Percentiles rank a stretch among this genome's conserved stretches.
phyloP scores from a whole-genome alignment of 2,797 vertebrate genomes.

The Meriones psammophilus region DNA sequence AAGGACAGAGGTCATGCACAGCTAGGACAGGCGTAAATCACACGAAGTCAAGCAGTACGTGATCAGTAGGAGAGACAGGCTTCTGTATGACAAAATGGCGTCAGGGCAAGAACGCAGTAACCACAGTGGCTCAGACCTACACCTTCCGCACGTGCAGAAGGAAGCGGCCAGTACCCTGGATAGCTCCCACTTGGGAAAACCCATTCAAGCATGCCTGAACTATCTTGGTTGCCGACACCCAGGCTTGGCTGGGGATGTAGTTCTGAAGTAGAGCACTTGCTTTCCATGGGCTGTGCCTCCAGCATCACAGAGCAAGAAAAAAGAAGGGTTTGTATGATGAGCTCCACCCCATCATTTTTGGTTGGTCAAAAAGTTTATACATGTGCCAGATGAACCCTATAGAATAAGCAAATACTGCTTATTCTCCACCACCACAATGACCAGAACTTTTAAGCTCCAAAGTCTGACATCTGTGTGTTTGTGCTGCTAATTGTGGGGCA shows the following conservation, averaged over 20 bases:
- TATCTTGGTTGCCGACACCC: not conserved
- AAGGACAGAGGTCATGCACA: not conserved
- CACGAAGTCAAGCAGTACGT: not conserved
- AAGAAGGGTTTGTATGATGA: not conserved
- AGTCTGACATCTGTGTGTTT: not conserved
- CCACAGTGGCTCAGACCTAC: not conserved
- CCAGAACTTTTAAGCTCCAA: not conserved
- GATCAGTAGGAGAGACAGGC: too few relatives aligned
- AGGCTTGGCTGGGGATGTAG: not conserved
- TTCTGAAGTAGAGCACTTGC: too few relatives aligned
- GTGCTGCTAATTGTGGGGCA: not conserved
- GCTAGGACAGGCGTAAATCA: not conserved
- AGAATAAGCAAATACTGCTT: not conserved
- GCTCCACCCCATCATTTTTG: not conserved
- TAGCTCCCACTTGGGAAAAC: constrained; percentile 8
- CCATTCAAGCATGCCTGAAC: not conserved
- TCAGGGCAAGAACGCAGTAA: not conserved
- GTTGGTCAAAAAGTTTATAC: not conserved
- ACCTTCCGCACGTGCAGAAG: not conserved
- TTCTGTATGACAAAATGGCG: not conserved
- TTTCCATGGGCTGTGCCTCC: not conserved
- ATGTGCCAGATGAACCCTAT: not conserved
- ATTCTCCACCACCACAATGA: not conserved
- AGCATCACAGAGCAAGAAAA: not conserved
- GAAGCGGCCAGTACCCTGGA: constrained; percentile 64